Base-by-base conservation (phyloP, 2,113 vertebrate species). In the Aptenodytes forsteri region DNA sequence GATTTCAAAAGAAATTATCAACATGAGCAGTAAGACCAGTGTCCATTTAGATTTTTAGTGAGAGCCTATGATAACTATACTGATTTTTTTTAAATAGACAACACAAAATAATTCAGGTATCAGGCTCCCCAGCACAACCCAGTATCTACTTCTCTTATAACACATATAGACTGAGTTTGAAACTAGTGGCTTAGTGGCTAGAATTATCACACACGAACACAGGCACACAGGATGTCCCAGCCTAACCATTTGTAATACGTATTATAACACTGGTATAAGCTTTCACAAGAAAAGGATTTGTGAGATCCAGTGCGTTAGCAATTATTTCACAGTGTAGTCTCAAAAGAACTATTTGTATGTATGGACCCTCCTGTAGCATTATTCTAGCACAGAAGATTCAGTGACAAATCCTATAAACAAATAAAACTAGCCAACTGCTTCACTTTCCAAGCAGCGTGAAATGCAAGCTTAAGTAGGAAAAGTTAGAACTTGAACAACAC, bases 351-450 rank as follows among this genome's bases (percentile, higher is more conserved):
- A 22, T 61, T 84, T 80, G 69, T 52, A 82, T 58, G 73, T 83
- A 85, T 3, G 12, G 73, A 67, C 61, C 40, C 36, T 91, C 61
- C 75, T 49, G 62, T 25, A 91, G 66, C 61, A 93, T 75, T 82
- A 79, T 26, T 71, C 56, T 40, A 79, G 52, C 82, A 83, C n/a
- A 79, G 69, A 87, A 72, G 49, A 77, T 46, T 65, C 54, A 61
- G 62, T 61, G 54, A 83, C 73, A 94, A 93, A 87, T 93, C 78
- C 82, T 61, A 79, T n/a, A 89, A 95, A 87, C 38, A 87, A 92
- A 91, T n/a, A 67, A 54, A 91, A 65, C 36, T 8, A 93, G 59
- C 46, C 83, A 93, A 93, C 55, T 69, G 73, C 47, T 85, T 61
- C 44, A 25, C 62, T 83, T 80, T 42, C 67, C 76, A 95, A 88